phyloP scores from a whole-genome alignment of 2,888 invertebrate genomes.

The Nomada ferruginata region DNA sequence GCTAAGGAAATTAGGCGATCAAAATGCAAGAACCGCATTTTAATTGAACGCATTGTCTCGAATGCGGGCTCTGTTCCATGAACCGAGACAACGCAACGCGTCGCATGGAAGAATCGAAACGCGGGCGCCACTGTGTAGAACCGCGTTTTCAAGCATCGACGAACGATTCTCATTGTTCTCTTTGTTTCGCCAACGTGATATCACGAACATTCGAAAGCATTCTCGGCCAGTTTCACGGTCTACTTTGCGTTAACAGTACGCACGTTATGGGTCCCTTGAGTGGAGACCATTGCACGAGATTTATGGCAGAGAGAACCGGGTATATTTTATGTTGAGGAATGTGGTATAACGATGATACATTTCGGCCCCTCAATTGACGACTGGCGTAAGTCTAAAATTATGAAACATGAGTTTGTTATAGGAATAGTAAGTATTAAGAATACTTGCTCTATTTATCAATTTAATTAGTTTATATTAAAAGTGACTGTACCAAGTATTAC shows the following conservation, averaged over 20 bases:
- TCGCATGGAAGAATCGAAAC: background rate
- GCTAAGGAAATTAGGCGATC: conserved; percentile 31
- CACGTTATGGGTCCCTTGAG: background rate
- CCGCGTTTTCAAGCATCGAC: background rate
- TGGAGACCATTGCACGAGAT: background rate
- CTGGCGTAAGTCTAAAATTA: no score
- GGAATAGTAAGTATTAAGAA: no score
- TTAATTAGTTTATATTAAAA: no score
- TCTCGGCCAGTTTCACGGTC: conserved; percentile 3
- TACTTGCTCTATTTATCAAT: no score
- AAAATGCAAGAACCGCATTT: conserved; percentile 18
- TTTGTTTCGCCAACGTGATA: conserved; percentile 21
- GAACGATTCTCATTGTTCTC: background rate
- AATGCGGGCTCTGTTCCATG: background rate
- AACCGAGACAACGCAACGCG: conserved; percentile 11
- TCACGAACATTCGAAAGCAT: conserved; percentile 3
- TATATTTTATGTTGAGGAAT: background rate
- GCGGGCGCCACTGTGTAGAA: background rate
- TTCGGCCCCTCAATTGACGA: background rate
- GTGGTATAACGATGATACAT: background rate
- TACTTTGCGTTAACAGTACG: conserved; percentile 9
- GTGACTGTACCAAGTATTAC: no score
- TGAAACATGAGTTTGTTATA: no score
- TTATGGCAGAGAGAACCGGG: background rate
- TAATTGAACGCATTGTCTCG: conserved; percentile 31